Base-by-base conservation (phyloP, 1,140 invertebrate species). In the Chrysomallon squamiferum region DNA sequence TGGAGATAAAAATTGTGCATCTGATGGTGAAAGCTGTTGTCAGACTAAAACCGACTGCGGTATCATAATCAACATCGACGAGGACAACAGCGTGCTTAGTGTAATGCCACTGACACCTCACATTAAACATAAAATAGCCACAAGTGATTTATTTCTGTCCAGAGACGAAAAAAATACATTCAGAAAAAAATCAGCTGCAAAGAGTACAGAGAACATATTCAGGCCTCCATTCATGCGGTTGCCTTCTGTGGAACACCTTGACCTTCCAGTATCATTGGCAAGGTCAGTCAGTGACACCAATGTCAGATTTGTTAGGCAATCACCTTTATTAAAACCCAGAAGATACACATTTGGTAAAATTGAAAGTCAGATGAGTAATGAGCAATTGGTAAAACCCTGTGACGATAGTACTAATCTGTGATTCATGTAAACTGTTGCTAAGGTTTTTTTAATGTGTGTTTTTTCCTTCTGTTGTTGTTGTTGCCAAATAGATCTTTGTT, bases 181-280 rank as follows among this genome's bases (percentile, higher is more conserved):
- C 7, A 65, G 18, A 35, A 20, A 25, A 18, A 7, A 59, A 18
- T 45, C 50, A 9, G 18, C 35, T 2, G 62, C 63, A 27, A 38
- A 57, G 6, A 69, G 71, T 43, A 49, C 56, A 13, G 57, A 68
- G 13, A 49, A 52, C 56, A 20, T 69, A 30, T 59, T 18, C 7
- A 66, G 38, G 41, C 59, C 15, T 9, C 38, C 50, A 13, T 58
- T 60, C 11, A 41, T 47, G 22, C 63, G 71, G n/a, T 47, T 66
- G 9, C 71, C 64, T 3, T 72, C 71, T 15, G 33, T 72, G 25
- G 71, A 72, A 43, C 58, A 69, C 45, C 45, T 72, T 27, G 71
- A 72, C 52, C 65, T 61, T 38, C 69, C 69, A 3, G 33, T 62
- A 2, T 22, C 43, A 22, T 18, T 71, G 29, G 56, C 50, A 33